Percentiles rank a stretch among this genome's conserved stretches.
Conservation (phyloP, 1,140 invertebrate species). For the Drosophila tsacasi region DNA sequence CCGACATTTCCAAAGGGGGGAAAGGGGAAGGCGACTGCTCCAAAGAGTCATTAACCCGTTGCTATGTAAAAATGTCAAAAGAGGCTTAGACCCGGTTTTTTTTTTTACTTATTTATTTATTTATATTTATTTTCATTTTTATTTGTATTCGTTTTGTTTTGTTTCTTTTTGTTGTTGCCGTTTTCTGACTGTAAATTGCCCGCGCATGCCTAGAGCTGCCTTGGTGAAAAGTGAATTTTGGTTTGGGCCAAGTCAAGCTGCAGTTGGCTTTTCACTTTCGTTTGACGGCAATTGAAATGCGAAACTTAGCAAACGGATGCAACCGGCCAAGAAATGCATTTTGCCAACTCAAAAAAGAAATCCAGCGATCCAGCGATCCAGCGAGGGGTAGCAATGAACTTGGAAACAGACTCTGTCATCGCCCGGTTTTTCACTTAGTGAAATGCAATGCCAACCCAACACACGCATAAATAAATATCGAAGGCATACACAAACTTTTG, state of each 20-base stretch:
- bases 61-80: conserved; percentile 73
- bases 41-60: conserved; percentile 50
- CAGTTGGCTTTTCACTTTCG: conserved; percentile 80
- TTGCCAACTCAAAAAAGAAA: conserved; percentile 16
- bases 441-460: conserved; percentile 75
- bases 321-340: conserved; percentile 29
- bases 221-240: conserved; percentile 69
- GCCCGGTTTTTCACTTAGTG: conserved; percentile 66
- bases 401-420: conserved; percentile 52
- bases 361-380: background rate
- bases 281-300: conserved; percentile 75
- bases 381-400: conserved; percentile 72
- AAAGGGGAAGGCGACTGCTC: background rate
- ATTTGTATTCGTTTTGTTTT: conserved; percentile 7
- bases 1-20: conserved; percentile 60
- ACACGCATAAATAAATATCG: conserved; percentile 70
- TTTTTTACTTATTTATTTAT: conserved; percentile 2
- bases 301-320: conserved; percentile 82
- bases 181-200: conserved; percentile 69
- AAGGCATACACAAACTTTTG: conserved; percentile 23
- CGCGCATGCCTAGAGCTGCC: conserved; percentile 63
- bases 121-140: conserved; percentile 7
- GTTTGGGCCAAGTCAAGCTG: conserved; percentile 49
- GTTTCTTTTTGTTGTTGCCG: background rate
- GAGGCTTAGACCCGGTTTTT: conserved; percentile 34